phyloP scores from a whole-genome alignment of 2,113 vertebrate species.

The Laticauda laticaudata region DNA sequence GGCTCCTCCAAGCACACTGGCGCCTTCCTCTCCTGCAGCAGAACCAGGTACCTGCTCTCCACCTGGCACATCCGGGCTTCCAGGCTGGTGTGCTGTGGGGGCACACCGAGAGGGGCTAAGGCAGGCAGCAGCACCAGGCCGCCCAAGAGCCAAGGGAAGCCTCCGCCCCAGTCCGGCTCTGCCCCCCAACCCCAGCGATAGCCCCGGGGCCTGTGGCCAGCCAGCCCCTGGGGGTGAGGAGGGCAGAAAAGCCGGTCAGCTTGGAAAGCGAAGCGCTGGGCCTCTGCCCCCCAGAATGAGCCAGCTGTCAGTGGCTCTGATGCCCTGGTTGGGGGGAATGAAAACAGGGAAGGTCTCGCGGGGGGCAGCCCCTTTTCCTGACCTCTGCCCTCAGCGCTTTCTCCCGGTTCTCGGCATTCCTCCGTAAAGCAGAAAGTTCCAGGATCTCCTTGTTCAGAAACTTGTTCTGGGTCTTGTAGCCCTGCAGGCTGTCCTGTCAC shows the following conservation, averaged over 20 bases:
- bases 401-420: conserved; percentile 87
- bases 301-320: background rate
- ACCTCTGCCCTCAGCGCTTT: conserved; percentile 90
- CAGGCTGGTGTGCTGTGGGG: conserved; percentile 80
- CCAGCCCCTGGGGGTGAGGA: background rate
- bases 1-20: conserved; percentile 87
- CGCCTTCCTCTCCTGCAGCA: conserved; percentile 91
- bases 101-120: background rate
- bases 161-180: background rate
- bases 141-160: background rate
- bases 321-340: rapidly evolving
- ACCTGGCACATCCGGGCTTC: conserved; percentile 96
- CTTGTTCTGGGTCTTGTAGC: conserved; percentile 95
- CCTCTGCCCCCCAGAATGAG: background rate
- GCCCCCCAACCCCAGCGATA: background rate
- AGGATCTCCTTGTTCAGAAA: conserved; percentile 98
- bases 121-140: rapidly evolving
- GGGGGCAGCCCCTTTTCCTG: conserved; percentile 23
- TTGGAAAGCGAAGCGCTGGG: background rate
- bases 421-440: conserved; percentile 88
- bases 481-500: conserved; percentile 89
- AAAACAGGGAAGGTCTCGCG: background rate
- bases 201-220: background rate
- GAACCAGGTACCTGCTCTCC: conserved; percentile 93
- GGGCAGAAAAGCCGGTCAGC: background rate